phyloP scores from a whole-genome alignment of 2,797 vertebrate genomes.

The Poecilia velifera region DNA sequence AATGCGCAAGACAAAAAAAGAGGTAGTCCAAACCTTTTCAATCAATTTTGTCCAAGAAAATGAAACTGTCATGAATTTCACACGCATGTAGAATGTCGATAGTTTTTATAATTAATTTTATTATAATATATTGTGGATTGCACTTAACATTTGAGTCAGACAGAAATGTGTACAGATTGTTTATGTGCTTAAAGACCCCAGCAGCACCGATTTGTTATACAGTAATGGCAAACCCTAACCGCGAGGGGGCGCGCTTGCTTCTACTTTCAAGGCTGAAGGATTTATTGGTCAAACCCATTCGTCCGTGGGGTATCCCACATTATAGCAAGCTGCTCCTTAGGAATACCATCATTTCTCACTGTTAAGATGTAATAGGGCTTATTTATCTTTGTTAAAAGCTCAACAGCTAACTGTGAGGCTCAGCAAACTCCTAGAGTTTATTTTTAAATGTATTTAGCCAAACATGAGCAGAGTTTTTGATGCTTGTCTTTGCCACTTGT shows the following conservation, averaged over 20 bases:
- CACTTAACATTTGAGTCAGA: not conserved
- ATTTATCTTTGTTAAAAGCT: not conserved
- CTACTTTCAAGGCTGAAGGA: not conserved
- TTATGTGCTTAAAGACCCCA: not conserved
- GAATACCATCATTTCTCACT: not conserved
- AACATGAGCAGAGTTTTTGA: not conserved
- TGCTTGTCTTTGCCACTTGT: not conserved
- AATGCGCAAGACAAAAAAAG: not conserved
- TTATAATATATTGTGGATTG: not conserved
- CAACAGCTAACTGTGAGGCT: not conserved
- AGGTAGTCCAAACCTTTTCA: not conserved
- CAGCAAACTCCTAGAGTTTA: not conserved
- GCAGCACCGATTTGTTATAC: slow-evolving; percentile 61
- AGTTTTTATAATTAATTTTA: not conserved
- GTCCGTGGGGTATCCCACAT: not conserved
- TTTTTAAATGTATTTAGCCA: not conserved
- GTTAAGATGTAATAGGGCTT: not conserved
- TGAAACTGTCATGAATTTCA: not conserved
- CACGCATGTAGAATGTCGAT: not conserved
- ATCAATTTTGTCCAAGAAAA: not conserved
- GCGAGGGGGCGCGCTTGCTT: slow-evolving; percentile 25
- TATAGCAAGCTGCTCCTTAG: not conserved
- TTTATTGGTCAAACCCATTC: not conserved
- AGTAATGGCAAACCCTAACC: not conserved
- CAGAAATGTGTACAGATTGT: not conserved